Conservation (phyloP, 1,140 invertebrate species). For the Orius insidiosus region DNA sequence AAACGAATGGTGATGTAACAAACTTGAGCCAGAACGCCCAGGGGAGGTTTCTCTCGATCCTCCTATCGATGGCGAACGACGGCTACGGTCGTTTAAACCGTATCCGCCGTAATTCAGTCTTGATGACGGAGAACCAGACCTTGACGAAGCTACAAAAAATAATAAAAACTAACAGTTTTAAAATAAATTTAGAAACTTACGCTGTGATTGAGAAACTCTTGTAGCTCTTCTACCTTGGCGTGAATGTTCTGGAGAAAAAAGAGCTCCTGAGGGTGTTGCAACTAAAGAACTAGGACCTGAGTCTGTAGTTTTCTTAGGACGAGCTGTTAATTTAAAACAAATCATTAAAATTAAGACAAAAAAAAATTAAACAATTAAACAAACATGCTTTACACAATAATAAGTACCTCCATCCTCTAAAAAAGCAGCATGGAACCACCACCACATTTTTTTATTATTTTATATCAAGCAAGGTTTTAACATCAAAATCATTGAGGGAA, state of each 20-base stretch:
- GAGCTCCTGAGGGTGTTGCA: background rate
- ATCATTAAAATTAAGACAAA: no score
- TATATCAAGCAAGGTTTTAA: no score
- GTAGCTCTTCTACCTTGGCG: slow-evolving; percentile 41
- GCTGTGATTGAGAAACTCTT: slow-evolving; percentile 77
- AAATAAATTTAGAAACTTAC: no score
- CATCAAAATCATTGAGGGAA: no score
- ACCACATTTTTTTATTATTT: background rate
- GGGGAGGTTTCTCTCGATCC: slow-evolving; percentile 15
- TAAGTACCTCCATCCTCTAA: slow-evolving; percentile 8
- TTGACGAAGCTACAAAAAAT: slow-evolving; percentile 46
- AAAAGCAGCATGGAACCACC: no score
- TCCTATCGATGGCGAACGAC: slow-evolving; percentile 13
- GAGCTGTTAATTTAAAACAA: no score
- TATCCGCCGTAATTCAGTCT: slow-evolving; percentile 53
- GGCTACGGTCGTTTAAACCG: slow-evolving; percentile 20
- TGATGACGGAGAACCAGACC: slow-evolving; percentile 75
- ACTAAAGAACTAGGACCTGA: slow-evolving; percentile 15
- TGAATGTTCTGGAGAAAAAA: slow-evolving; percentile 32
- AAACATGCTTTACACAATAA: background rate
- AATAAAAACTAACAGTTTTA: no score
- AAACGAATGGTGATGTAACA: background rate
- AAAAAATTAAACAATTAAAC: slow-evolving; percentile 2
- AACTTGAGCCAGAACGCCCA: background rate
- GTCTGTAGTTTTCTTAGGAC: slow-evolving; percentile 25